These are phyloP conservation scores for Muschampia plurimacula DNA, from an alignment of 2,888 invertebrate species.

Conservation along the genomic window DNA sequence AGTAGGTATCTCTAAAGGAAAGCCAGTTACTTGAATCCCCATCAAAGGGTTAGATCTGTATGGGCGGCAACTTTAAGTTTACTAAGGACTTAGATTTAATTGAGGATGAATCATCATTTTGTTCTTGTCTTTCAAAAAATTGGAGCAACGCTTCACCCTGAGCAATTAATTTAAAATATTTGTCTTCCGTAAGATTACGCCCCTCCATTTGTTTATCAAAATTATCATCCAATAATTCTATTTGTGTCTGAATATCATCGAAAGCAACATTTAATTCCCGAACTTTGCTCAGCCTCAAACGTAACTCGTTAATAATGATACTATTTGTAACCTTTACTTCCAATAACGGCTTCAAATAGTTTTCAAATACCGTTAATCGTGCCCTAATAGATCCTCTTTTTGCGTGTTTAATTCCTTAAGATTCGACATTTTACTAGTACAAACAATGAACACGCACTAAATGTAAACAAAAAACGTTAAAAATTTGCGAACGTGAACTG, in stretches of 20 bases:
- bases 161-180: conserved; percentile 7
- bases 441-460: not conserved
- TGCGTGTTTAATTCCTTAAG: conserved; percentile 6
- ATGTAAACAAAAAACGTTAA: not conserved
- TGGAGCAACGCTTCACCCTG: conserved; percentile 3
- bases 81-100: conserved; percentile 3
- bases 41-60: not conserved
- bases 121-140: not conserved
- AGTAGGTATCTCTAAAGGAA: conserved; percentile 6
- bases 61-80: not conserved
- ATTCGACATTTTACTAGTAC: not conserved
- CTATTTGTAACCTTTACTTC: not conserved
- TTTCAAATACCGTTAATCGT: conserved; percentile 1
- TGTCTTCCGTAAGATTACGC: not conserved
- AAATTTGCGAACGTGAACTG: not conserved
- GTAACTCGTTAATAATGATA: not conserved
- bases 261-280: not conserved
- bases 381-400: conserved; percentile 7
- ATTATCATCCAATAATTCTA: conserved; percentile 3
- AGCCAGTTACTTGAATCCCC: conserved; percentile 7
- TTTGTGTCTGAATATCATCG: not conserved
- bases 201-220: conserved; percentile 7
- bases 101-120: conserved; percentile 2
- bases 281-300: not conserved
- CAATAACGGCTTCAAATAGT: conserved; percentile 3